Evolutionary conservation across 2,888 invertebrate species (phyloP), one percentile per base, ranked within the genome.

Genomic region (Papilio gigon): DNA sequence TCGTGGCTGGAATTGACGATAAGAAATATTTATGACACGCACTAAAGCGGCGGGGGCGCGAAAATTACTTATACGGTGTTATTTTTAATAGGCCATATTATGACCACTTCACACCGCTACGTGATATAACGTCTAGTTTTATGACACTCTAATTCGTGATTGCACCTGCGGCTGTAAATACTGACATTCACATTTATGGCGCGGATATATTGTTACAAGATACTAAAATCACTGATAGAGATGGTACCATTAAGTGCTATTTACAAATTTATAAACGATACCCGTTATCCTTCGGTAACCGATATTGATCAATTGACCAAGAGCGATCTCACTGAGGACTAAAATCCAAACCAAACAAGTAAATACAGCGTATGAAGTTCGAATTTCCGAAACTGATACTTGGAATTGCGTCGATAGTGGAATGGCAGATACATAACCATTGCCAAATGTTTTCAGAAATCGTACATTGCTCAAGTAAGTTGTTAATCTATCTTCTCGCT

Each of bases 51-150:
- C 42, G 62, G 67, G 67, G 67, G 67, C 33, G 67, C 53, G 62
- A 67, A 67, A 67, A 67, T 67, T 67, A 67, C 67, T 67, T 62
- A 62, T 67, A 67, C 33, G 67, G 62, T 61, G 67, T 67, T 67
- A 62, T 67, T 67, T 67, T 67, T 66, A 67, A 62, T 62, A 56
- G 67, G 56, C 22, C 8, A 44, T 33, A 30, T 67, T 62, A 67
- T 56, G 30, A 53, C 56, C 62, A 40, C 42, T 67, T 67, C 62
- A 62, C 62, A 62, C 62, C n/a, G 47, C 60, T 60, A 66, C 59
- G 2, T 25, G 59, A 42, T 59, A 17, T 30, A 53, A 53, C 47
- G 47, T 66, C 44, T 50, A 60, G 66, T 59, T 44, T 65, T 66
- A 66, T 42, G 59, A 59, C 27, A 40, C 35, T 50, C 50, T 64